Percentiles rank a stretch among this genome's conserved stretches.
Evolutionary conservation across 1,140 invertebrate genomes (phyloP).

Genomic region (Macrobrachium nipponense): DNA sequence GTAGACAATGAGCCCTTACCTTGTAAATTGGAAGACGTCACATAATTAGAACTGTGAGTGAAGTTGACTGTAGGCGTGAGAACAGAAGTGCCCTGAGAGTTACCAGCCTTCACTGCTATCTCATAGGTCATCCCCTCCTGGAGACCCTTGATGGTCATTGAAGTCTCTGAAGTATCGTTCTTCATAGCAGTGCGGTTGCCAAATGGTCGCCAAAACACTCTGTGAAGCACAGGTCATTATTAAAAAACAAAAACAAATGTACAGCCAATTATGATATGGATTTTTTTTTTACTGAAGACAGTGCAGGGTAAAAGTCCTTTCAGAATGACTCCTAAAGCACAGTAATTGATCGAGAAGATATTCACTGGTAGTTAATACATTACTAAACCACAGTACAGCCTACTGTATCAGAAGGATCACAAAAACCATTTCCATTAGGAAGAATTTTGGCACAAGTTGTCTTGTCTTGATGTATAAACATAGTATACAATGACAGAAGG

Average conservation of each 20-base stretch:
- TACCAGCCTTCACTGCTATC: slow-evolving; percentile 83
- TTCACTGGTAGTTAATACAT: too few relatives aligned
- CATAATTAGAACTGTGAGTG: slow-evolving; percentile 78
- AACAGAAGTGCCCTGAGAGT: slow-evolving; percentile 81
- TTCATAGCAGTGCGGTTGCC: slow-evolving; percentile 73
- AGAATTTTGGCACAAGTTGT: too few relatives aligned
- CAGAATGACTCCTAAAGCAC: too few relatives aligned
- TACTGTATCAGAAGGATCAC: too few relatives aligned
- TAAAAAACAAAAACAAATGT: not conserved
- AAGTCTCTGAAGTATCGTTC: slow-evolving; percentile 79
- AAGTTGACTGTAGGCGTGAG: slow-evolving; percentile 80
- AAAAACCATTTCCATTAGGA: too few relatives aligned
- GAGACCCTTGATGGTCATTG: slow-evolving; percentile 76
- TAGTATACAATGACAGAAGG: too few relatives aligned
- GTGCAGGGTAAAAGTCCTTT: too few relatives aligned
- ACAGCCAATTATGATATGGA: too few relatives aligned
- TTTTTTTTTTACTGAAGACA: too few relatives aligned
- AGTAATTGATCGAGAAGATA: too few relatives aligned
- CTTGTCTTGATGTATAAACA: too few relatives aligned
- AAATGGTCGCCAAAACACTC: slow-evolving; percentile 71
- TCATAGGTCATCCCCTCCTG: slow-evolving; percentile 81
- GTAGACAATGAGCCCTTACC: slow-evolving; percentile 59
- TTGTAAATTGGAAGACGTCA: slow-evolving; percentile 73
- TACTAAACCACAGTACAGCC: too few relatives aligned
- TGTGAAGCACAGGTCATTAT: slow-evolving; percentile 55